Percentiles rank a stretch among this genome's conserved stretches.
Evolutionary conservation across 2,113 vertebrate species (phyloP).

Genomic region (Periophthalmus modestus): DNA sequence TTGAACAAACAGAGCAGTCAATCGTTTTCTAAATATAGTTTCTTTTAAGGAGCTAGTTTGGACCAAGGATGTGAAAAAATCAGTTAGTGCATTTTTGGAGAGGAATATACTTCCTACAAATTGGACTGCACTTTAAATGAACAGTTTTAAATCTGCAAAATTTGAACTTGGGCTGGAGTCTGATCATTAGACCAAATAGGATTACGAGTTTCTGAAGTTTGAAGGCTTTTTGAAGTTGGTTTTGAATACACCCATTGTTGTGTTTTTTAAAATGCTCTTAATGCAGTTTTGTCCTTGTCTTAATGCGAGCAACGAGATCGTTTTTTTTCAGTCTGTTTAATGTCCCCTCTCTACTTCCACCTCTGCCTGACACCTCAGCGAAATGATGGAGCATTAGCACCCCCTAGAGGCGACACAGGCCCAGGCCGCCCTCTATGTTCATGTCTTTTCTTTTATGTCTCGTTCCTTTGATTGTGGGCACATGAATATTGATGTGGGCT

Average conservation of each 20-base stretch:
- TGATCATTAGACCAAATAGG: background rate
- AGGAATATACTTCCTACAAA: background rate
- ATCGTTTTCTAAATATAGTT: background rate
- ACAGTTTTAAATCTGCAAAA: background rate
- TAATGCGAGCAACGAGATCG: slow-evolving; percentile 32
- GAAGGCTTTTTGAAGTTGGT: slow-evolving; percentile 4
- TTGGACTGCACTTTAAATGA: background rate
- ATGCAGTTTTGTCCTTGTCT: slow-evolving; percentile 28
- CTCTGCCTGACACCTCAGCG: background rate
- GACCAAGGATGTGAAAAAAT: no score
- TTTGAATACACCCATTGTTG: slow-evolving; percentile 10
- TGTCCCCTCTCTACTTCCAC: slow-evolving; percentile 2
- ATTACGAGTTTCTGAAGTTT: background rate
- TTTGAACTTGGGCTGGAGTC: no score
- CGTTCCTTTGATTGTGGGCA: slow-evolving; percentile 8
- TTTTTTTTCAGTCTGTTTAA: slow-evolving; percentile 34
- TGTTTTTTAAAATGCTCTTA: background rate
- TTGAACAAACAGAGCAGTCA: background rate
- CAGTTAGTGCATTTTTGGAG: background rate
- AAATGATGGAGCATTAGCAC: slow-evolving; percentile 65
- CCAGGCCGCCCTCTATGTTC: slow-evolving; percentile 39
- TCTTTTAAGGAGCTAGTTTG: no score
- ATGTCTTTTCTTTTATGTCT: slow-evolving; percentile 30
- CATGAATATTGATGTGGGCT: slow-evolving; percentile 10
- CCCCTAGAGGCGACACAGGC: slow-evolving; percentile 62